Conservation (phyloP, 2,113 vertebrate species). For the Anolis carolinensis region DNA sequence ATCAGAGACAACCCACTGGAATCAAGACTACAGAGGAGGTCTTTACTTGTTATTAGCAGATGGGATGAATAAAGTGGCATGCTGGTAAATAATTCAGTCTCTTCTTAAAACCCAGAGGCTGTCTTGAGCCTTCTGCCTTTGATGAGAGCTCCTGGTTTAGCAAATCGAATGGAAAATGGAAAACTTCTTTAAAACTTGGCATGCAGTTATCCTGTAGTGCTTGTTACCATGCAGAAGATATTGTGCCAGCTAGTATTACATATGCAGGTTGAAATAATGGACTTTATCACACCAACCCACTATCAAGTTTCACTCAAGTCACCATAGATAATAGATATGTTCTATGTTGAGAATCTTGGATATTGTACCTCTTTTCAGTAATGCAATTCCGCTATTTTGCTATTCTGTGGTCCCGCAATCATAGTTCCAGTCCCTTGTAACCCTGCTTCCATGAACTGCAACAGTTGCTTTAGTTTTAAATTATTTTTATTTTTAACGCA, state of each 20-base stretch:
- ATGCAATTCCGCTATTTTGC: too few relatives aligned
- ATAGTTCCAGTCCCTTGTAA: too few relatives aligned
- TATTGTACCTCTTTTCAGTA: too few relatives aligned
- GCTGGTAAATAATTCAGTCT: constrained; percentile 15
- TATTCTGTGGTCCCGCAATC: too few relatives aligned
- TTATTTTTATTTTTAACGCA: too few relatives aligned
- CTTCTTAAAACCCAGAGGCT: constrained; percentile 12
- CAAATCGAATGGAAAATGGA: not conserved
- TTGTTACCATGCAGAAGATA: not conserved
- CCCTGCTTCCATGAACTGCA: too few relatives aligned
- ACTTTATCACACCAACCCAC: too few relatives aligned
- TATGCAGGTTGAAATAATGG: not conserved
- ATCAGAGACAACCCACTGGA: not conserved
- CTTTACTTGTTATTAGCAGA: not conserved
- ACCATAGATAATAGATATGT: too few relatives aligned
- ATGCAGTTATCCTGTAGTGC: not conserved
- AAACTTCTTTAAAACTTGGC: not conserved
- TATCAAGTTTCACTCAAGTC: too few relatives aligned
- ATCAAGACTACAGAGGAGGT: constrained; percentile 11
- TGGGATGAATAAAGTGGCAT: constrained; percentile 15
- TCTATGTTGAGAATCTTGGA: too few relatives aligned
- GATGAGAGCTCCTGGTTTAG: not conserved
- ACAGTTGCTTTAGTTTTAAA: too few relatives aligned
- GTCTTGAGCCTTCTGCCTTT: constrained; percentile 12
- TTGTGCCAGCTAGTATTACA: not conserved